A percentile compares a stretch with the other conserved stretches of the same genome.
Evolutionary conservation across 2,797 vertebrate species (phyloP).

Genomic region (Pangasius mekongensis): DNA sequence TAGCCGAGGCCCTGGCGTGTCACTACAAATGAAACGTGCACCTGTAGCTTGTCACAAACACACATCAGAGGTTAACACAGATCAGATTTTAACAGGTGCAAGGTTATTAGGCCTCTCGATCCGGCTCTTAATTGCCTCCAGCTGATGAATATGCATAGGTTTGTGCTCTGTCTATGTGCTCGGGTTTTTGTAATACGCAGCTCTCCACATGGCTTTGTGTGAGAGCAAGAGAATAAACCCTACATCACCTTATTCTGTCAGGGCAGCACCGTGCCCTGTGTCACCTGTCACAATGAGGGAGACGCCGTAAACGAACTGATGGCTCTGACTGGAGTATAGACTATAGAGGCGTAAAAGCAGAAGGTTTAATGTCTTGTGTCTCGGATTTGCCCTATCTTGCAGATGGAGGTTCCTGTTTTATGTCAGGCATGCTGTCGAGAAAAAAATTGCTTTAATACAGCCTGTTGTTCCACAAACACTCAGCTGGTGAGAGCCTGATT

Average conservation of each 20-base stretch:
- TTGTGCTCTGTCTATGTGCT: conserved; percentile 39
- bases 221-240: conserved; percentile 29
- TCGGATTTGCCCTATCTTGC: conserved; percentile 12
- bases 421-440: conserved; percentile 18
- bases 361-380: neutral
- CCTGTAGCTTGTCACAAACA: conserved; percentile 53
- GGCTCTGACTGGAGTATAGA: neutral
- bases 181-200: conserved; percentile 57
- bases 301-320: conserved; percentile 9
- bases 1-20: conserved; percentile 10
- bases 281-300: conserved; percentile 42
- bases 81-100: conserved; percentile 73
- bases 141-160: conserved; percentile 74
- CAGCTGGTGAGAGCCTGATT: conserved; percentile 22
- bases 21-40: conserved; percentile 52
- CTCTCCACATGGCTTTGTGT: conserved; percentile 50
- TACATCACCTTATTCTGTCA: conserved; percentile 51
- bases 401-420: conserved; percentile 44
- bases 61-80: conserved; percentile 54
- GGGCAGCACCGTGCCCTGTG: conserved; percentile 40
- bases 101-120: conserved; percentile 67
- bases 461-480: conserved; percentile 26
- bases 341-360: neutral
- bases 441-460: conserved; percentile 9
- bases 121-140: conserved; percentile 63